These are phyloP conservation scores for Microchrysa polita DNA, from an alignment of 2,888 invertebrate genomes.

Conservation along the genomic window DNA sequence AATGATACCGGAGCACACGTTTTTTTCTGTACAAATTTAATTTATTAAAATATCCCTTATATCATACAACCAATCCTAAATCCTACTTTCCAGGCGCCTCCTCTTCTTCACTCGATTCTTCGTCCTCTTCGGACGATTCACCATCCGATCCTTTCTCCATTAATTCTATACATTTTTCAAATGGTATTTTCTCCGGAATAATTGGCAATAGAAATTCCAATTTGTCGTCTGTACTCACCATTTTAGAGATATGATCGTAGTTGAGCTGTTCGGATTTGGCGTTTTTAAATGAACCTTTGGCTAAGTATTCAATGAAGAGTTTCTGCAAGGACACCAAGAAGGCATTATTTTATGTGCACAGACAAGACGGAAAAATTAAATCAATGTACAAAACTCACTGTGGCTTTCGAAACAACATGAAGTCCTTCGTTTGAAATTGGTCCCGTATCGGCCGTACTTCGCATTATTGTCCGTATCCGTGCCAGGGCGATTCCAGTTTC, in stretches of 20 bases:
- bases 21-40: too few species aligned
- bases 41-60: too few species aligned
- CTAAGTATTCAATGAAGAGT: conserved; percentile 60
- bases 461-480: conserved; percentile 63
- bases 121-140: conserved; percentile 25
- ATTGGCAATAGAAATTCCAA: conserved; percentile 61
- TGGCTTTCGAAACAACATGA: conserved; percentile 51
- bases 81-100: conserved; percentile 10
- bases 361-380: neutral
- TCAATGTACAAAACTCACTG: conserved; percentile 30
- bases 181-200: conserved; percentile 61
- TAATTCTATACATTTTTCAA: conserved; percentile 60
- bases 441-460: conserved; percentile 61
- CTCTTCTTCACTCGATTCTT: conserved; percentile 21
- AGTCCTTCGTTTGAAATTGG: conserved; percentile 59
- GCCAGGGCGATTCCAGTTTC: conserved; percentile 23
- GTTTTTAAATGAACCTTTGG: conserved; percentile 56
- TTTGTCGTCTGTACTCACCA: conserved; percentile 57
- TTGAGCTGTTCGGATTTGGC: conserved; percentile 53
- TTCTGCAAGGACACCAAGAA: conserved; percentile 52
- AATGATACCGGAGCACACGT: too few species aligned
- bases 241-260: conserved; percentile 59
- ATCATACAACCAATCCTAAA: too few species aligned
- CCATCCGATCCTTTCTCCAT: conserved; percentile 50
- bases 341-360: neutral